These are phyloP conservation scores for Turnix velox DNA, from an alignment of 2,113 vertebrate genomes.

Conservation along the genomic window DNA sequence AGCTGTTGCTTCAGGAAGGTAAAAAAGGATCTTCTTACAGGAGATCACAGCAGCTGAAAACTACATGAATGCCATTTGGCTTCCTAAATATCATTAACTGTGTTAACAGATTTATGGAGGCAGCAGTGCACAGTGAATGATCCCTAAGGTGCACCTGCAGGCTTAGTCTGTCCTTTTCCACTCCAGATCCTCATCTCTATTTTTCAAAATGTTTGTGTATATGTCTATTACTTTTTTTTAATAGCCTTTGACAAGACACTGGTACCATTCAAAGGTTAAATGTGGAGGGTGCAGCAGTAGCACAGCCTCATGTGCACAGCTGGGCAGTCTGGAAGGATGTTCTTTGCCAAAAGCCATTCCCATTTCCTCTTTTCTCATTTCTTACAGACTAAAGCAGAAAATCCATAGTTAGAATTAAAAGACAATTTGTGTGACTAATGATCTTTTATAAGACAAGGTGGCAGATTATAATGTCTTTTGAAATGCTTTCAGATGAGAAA, in stretches of 20 bases:
- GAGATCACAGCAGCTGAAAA: not conserved
- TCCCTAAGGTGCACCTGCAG: not conserved
- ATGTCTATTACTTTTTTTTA: not conserved
- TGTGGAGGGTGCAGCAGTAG: not conserved
- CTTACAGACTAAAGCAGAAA: not conserved
- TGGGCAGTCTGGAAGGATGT: no score
- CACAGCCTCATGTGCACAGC: not conserved
- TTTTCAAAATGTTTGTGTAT: not conserved
- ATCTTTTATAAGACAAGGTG: not conserved
- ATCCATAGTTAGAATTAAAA: not conserved
- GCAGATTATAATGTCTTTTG: not conserved
- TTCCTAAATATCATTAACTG: not conserved
- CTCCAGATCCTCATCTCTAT: not conserved
- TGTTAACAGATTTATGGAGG: not conserved
- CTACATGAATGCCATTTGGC: not conserved
- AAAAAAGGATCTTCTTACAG: not conserved
- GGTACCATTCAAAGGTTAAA: not conserved
- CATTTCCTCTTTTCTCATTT: not conserved
- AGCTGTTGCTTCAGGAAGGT: not conserved
- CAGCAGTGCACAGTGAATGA: not conserved
- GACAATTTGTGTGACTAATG: slow-evolving; percentile 30
- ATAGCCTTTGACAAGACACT: not conserved
- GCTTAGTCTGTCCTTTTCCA: not conserved
- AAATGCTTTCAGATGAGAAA: slow-evolving; percentile 18
- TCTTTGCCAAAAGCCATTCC: not conserved